Percentiles rank a stretch among this genome's conserved stretches.
Evolutionary conservation across 2,797 vertebrate genomes (phyloP).

Genomic region (Petrocephalus schoutedeni): DNA sequence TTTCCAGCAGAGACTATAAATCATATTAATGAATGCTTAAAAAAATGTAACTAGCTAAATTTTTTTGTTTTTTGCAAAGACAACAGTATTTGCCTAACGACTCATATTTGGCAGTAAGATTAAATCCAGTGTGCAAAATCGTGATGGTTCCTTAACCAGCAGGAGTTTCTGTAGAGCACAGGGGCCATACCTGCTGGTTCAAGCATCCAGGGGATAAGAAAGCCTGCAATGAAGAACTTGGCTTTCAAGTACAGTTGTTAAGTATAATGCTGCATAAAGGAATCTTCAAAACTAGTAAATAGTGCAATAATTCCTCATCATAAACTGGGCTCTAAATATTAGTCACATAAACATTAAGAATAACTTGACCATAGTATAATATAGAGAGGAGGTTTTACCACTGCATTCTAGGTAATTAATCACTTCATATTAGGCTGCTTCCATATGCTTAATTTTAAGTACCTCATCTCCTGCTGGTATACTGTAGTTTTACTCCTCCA

Average conservation of each 20-base stretch:
- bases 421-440: not conserved
- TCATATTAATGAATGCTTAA: not conserved
- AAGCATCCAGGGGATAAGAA: not conserved
- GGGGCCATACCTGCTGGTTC: not conserved
- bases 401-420: not conserved
- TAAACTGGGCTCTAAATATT: not conserved
- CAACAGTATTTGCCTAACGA: not conserved
- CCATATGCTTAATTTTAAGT: slow-evolving; percentile 4
- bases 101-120: not conserved
- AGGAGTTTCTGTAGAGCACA: not conserved
- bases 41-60: not conserved
- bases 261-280: not conserved
- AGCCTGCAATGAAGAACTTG: not conserved
- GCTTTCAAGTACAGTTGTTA: not conserved
- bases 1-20: not conserved
- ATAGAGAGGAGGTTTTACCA: not conserved
- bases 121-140: not conserved
- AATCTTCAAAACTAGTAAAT: not conserved
- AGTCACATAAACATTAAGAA: not conserved
- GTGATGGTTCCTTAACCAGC: not conserved
- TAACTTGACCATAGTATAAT: not conserved
- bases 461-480: slow-evolving; percentile 4
- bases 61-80: not conserved
- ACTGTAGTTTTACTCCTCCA: not conserved
- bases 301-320: not conserved